Conservation (phyloP, 2,888 invertebrate species). For the Sphaerophoria taeniata region DNA sequence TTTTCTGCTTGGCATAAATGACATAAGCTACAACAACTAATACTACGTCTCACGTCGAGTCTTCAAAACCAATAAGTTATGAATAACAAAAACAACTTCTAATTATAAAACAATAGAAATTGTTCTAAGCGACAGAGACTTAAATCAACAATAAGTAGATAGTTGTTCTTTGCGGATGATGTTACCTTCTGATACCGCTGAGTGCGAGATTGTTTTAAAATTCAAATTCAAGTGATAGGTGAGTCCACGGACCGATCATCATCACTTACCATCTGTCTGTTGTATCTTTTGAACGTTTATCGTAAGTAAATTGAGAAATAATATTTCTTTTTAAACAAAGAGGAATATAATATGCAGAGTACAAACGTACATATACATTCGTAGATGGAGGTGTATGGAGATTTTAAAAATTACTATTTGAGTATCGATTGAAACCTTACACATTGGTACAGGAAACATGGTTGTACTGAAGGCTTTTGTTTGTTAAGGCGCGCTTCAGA, state of each 20-base stretch:
- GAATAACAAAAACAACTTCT: conserved; percentile 13
- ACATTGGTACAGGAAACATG: neutral
- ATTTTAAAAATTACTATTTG: no score
- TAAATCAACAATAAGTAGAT: neutral
- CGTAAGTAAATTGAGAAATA: neutral
- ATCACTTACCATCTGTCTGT: neutral
- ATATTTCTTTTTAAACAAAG: conserved; percentile 1
- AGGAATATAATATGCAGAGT: neutral
- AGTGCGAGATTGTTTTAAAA: neutral
- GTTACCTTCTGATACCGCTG: neutral
- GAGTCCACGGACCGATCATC: neutral
- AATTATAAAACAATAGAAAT: conserved; percentile 13
- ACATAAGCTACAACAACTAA: conserved; percentile 19
- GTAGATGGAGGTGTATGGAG: no score
- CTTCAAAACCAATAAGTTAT: conserved; percentile 15
- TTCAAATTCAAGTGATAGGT: conserved; percentile 6
- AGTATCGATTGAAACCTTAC: no score
- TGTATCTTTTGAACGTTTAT: neutral
- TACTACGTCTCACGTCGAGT: neutral
- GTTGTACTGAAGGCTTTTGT: neutral
- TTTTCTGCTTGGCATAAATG: conserved; percentile 10
- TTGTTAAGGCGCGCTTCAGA: neutral
- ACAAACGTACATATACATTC: no score
- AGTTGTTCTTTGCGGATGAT: neutral
- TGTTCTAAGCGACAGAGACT: neutral